Base-by-base conservation (phyloP, 1,140 invertebrate species). In the Trichogramma pretiosum region DNA sequence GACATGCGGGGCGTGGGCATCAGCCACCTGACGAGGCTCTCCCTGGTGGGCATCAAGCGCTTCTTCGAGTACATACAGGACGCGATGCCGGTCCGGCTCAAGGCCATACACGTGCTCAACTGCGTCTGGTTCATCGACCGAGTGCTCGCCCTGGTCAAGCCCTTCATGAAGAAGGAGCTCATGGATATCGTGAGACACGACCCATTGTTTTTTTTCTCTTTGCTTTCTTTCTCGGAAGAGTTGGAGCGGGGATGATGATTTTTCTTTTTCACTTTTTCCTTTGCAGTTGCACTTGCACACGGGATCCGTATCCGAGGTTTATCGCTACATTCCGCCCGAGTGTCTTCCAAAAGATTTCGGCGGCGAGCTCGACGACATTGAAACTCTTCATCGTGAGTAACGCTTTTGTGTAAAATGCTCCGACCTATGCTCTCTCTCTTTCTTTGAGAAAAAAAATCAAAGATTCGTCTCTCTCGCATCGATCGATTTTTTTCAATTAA, bases 11-110 rank as follows among this genome's bases (percentile, higher is more conserved):
- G 76, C 0, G 75, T 77, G 13, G 64, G 68, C 21, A 52, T 82
- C 2, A 74, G 74, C 16, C 80, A 82, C 59, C 59, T 82, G 10
- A 74, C 75, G 0, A 62, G 74, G 55, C 53, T 79, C 24, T 76
- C 74, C 38, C 62, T 84, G n/a, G 72, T 74, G 0, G 74, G 77
- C 18, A 56, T 84, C 10, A 75, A 78, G 26, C 77, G 77, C 58
- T 84, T 82, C 58, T 82, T 84, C 74, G 70, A 82, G 46, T 84
- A 82, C 49, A 33, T 70, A 35, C 76, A 81, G 57, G 77, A 82
- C 51, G 79, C 68, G n/a, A 63, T 81, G 59, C 81, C 82, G 3
- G 63, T 79, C 0, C 67, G 78, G 35, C 73, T 83, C 58, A 75
- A 75, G 55, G 70, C 60, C 1, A 78, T 83, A 13, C 77, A 84